Evolutionary conservation across 2,888 invertebrate genomes (phyloP), one percentile per base, ranked within the genome.

Genomic region (Xanthorhoe spadicearia): DNA sequence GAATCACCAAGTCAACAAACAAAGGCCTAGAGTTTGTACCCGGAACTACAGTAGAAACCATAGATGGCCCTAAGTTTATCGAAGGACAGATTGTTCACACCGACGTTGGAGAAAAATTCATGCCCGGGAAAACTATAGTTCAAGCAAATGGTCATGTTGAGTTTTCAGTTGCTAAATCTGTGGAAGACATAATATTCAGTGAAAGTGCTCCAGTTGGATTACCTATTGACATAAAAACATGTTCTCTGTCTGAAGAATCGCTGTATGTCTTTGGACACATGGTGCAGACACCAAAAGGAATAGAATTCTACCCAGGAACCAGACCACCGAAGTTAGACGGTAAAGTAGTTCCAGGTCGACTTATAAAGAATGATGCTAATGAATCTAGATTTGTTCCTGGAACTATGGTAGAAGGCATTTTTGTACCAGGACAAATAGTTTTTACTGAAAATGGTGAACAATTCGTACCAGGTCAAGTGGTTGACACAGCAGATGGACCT

Each of bases 381-480:
- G 94, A 95, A 69, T 94, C 95, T 17, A 91, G 95, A 66, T 96
- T 96, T 83, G 95, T 96, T 10, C 96, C 96, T 0, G 96, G 96
- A 60, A 94, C 94, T 78, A 94, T 95, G 93, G 94, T 95, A 0
- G 95, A 95, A 76, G 95, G 94, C 50, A 94, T 94, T 63, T 96
- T 96, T 77, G 93, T 96, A 15, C 95, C 96, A 0, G 96, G 96
- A 2, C 96, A 96, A 87, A 94, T 95, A 69, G 95, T 96, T 0
- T 94, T 94, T 75, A 96, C 95, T 6, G 95, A 95, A 78, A 94
- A 94, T 67, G 96, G 96, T 5, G 95, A 95, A 74, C 95, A 96
- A 73, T 96, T 96, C 77, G 94, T 96, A 4, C 95, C 95, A 0
- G 96, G 96, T 0, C 95, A 96, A 88, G 95, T 96, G 0, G 94